Evolutionary conservation across 2,888 invertebrate species (phyloP), one percentile per base, ranked within the genome.

Genomic region (Cyclophora albipunctata): DNA sequence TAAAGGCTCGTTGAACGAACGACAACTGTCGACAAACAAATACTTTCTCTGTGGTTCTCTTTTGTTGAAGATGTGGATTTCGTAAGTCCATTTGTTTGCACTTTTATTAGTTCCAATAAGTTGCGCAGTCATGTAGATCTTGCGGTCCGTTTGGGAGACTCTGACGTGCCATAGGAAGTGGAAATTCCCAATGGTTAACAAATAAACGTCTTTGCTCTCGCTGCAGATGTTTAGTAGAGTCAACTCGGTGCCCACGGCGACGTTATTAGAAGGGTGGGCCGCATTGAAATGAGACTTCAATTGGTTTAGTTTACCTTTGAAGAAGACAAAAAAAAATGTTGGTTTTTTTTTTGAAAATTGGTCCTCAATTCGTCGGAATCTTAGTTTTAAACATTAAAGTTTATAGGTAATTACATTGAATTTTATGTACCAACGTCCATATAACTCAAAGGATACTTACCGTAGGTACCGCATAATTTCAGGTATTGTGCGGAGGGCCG

Each of bases 11-110:
- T 7, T 53, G 5, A 59, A 50, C 0, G 81, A 68, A 2, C 55
- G 54, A 48, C 85, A 84, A 7, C 53, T 54, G 41, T 79, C 79
- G 0, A 47, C 46, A 45, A 64, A 79, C 0, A 57, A 55, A 45
- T 62, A 81, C 49, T 82, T 84, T 40, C 79, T 73, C 1, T 73
- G 68, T 0, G 73, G 73, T 35, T 78, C 62, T 0, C 58, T 62
- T 60, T 86, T 85, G 45, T 84, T 77, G 53, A 75, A 87, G 2
- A 86, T 51, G 4, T 84, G 78, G 1, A 86, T 55, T 53, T 84
- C 80, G 49, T 82, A 86, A 0, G 50, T 57, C 86, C 86, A 87
- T 57, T 82, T 84, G 0, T 57, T 48, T 0, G 85, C 84, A 53
- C 78, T 78, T 0, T 61, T 40, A 20, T 63, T 64, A 0, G 81